Conservation (phyloP, 1,140 invertebrate genomes). For the Papilio helenus region DNA sequence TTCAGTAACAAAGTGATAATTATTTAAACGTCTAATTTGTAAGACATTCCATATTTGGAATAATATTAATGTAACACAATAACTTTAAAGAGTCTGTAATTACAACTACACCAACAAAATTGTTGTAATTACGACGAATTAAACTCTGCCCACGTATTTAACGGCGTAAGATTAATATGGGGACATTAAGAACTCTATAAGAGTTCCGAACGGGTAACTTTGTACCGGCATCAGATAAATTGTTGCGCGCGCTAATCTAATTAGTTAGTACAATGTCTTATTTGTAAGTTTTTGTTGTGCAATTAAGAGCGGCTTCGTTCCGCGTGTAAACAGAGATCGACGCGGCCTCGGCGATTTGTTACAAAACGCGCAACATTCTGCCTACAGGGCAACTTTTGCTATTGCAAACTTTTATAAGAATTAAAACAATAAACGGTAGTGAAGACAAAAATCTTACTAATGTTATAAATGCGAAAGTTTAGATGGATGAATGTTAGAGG, state of each 20-base stretch:
- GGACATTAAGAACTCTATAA: constrained; percentile 58
- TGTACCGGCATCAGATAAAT: constrained; percentile 58
- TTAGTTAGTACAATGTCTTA: constrained; percentile 77
- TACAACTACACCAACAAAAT: constrained; percentile 26
- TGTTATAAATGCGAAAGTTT: no score
- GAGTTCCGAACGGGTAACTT: constrained; percentile 41
- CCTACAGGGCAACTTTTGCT: no score
- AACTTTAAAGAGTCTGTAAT: constrained; percentile 11
- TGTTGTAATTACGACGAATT: constrained; percentile 30
- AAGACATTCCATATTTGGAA: constrained; percentile 14
- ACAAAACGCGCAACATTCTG: constrained; percentile 34
- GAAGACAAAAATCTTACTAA: background rate
- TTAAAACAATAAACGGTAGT: background rate
- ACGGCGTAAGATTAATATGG: constrained; percentile 34
- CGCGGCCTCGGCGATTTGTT: constrained; percentile 59
- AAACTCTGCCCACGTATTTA: constrained; percentile 32
- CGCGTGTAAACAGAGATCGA: constrained; percentile 62
- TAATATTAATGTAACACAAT: constrained; percentile 7
- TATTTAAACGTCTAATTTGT: constrained; percentile 19
- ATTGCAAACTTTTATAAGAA: background rate
- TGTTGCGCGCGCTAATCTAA: constrained; percentile 71
- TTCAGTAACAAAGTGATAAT: background rate
- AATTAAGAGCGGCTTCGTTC: constrained; percentile 64
- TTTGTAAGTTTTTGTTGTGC: constrained; percentile 73
- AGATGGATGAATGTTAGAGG: no score